Evolutionary conservation across 2,113 vertebrate genomes (phyloP).

Genomic region (Axis porcinus): DNA sequence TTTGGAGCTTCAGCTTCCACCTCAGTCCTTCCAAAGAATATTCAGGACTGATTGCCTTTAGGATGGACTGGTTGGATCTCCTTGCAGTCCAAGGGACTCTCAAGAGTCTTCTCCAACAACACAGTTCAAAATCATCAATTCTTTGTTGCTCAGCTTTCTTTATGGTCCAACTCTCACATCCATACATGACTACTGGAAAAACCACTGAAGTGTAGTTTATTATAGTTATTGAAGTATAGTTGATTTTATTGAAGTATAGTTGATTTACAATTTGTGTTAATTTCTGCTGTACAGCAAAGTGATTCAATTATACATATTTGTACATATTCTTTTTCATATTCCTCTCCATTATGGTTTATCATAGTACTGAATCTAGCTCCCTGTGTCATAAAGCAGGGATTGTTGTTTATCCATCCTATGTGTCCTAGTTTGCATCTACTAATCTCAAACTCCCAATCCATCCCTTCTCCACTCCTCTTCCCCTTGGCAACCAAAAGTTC

Average conservation of each 20-base stretch:
- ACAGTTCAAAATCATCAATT: not conserved
- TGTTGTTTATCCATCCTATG: not conserved
- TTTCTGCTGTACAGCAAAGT: not conserved
- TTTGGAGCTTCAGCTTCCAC: not conserved
- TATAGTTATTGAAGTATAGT: not conserved
- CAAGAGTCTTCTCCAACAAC: not conserved
- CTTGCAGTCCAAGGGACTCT: not conserved
- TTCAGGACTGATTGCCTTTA: not conserved
- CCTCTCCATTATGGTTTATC: not conserved
- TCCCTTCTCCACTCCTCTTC: not conserved
- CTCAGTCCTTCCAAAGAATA: not conserved
- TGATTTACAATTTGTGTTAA: not conserved
- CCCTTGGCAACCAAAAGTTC: not conserved
- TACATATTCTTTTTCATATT: not conserved
- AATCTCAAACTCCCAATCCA: not conserved
- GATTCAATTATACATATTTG: not conserved
- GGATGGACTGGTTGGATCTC: not conserved
- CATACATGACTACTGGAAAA: not conserved
- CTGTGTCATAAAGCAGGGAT: not conserved
- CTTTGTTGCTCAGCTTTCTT: not conserved
- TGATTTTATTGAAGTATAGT: not conserved
- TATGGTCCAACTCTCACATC: not conserved
- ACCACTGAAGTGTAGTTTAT: not conserved
- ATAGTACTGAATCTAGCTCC: not conserved
- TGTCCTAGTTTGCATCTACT: not conserved